A percentile compares a stretch with the other conserved stretches of the same genome.
Conservation (phyloP, 2,113 vertebrate genomes). For the Gobio gobio region DNA sequence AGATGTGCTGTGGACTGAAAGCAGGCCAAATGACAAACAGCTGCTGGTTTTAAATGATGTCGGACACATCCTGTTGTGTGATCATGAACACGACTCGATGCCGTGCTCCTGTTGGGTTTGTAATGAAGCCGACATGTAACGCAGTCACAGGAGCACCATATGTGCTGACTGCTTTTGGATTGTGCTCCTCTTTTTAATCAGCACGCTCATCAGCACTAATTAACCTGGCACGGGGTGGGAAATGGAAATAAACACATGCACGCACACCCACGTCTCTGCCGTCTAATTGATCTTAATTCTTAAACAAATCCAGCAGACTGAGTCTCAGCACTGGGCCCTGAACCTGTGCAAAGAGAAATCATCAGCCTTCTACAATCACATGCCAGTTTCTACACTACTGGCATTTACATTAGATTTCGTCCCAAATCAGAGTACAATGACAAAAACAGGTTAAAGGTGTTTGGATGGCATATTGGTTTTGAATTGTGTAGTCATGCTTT, state of each 20-base stretch:
- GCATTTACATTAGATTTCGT: too few species aligned
- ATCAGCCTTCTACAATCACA: not conserved
- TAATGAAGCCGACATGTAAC: slow-evolving; percentile 50
- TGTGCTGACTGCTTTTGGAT: slow-evolving; percentile 56
- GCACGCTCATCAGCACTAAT: slow-evolving; percentile 57
- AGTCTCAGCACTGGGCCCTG: not conserved
- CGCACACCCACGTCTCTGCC: slow-evolving; percentile 28
- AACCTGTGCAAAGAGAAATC: slow-evolving; percentile 13
- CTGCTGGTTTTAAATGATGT: slow-evolving; percentile 33
- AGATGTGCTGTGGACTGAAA: not conserved
- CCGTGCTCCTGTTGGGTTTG: slow-evolving; percentile 36
- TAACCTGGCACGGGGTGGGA: slow-evolving; percentile 56
- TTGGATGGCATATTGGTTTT: not conserved
- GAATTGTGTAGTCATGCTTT: not conserved
- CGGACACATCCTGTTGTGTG: slow-evolving; percentile 14
- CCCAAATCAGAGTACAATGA: not conserved
- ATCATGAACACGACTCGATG: not conserved
- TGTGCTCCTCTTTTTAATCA: slow-evolving; percentile 51
- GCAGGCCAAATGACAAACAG: slow-evolving; percentile 11
- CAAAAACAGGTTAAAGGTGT: not conserved
- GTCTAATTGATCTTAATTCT: slow-evolving; percentile 41
- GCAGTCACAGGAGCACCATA: slow-evolving; percentile 51
- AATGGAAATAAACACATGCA: slow-evolving; percentile 50
- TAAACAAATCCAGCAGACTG: slow-evolving; percentile 38
- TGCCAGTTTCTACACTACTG: too few species aligned